Evolutionary conservation across 1,140 invertebrate species (phyloP), one percentile per base, ranked within the genome.

Genomic region (Drosophila suzukii): DNA sequence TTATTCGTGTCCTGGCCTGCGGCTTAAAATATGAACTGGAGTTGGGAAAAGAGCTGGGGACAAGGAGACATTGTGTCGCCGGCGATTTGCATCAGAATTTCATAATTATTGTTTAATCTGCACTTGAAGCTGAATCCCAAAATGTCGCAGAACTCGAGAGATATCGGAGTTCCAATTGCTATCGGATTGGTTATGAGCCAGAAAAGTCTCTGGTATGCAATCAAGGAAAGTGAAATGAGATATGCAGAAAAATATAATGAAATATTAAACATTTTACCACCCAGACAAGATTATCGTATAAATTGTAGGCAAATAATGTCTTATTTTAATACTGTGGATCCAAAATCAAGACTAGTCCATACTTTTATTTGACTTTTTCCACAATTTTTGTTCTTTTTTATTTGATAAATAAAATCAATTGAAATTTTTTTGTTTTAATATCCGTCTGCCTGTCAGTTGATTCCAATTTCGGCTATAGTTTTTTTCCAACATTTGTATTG

Each of bases 21-120:
- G 78, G 59, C 60, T 53, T 2, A 15, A 39, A 17, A 44, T 59
- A 34, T 43, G 46, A 41, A n/a, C 6, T 24, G 36, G 15, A n/a
- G 34, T 15, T 13, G 32, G 34, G 12, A 3, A 15, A 12, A 39
- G 20, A n/a, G 24, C 12, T 4, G 46, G 20, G 11, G 46, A 38
- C n/a, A 34, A 38, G 43, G 49, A 59, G 74, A 41, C 46, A 47
- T 41, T 57, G 53, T 50, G 76, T 57, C 65, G 50, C 55, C 44
- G 8, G 43, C 53, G 62, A 83, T 88, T 84, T 88, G 83, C 83
- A 88, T 88, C 75, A 70, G 76, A 83, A 71, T 77, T 80, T 78
- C 67, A 88, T 89, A 88, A 88, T 88, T 88, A 88, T 88, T 88
- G 84, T 88, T 88, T 88, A 83, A 88, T 80, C 57, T 88, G 71